phyloP scores from a whole-genome alignment of 2,797 vertebrate species.

The Taeniopygia guttata region DNA sequence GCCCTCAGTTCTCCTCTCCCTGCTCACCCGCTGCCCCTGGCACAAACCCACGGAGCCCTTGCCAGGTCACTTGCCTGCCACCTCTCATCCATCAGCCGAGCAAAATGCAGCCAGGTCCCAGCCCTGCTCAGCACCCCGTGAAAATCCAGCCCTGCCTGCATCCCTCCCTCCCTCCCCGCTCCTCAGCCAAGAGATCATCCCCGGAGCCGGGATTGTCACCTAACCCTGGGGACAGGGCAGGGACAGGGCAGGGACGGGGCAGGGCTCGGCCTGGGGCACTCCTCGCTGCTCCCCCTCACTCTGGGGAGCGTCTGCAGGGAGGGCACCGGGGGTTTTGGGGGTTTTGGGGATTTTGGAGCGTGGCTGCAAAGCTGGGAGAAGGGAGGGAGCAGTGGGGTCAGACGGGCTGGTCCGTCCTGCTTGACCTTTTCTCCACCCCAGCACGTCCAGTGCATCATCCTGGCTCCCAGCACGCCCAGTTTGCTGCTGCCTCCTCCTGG shows the following conservation, averaged over 20 bases:
- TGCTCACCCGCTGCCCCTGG: accelerated
- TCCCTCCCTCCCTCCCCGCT: not conserved
- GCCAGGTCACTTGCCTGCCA: conserved; percentile 13
- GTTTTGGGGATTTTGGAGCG: not conserved
- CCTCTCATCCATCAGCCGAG: not conserved
- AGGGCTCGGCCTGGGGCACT: not conserved
- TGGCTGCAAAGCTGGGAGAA: no score
- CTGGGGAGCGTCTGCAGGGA: not conserved
- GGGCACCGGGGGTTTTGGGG: no score
- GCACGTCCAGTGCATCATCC: not conserved
- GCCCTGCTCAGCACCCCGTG: conserved; percentile 6
- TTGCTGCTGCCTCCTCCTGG: not conserved
- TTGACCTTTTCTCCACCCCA: not conserved
- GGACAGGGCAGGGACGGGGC: no score
- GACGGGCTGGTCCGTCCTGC: not conserved
- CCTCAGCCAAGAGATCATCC: conserved; percentile 5
- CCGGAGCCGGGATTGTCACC: not conserved
- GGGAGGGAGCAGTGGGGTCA: no score
- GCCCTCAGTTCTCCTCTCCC: not conserved
- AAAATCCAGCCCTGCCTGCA: not conserved
- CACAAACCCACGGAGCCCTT: not conserved
- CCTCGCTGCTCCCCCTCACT: not conserved
- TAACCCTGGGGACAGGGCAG: not conserved
- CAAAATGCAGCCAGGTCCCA: not conserved
- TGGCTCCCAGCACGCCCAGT: not conserved